These are phyloP conservation scores for Polyploca ridens DNA, from an alignment of 2,888 invertebrate species.

Conservation along the genomic window DNA sequence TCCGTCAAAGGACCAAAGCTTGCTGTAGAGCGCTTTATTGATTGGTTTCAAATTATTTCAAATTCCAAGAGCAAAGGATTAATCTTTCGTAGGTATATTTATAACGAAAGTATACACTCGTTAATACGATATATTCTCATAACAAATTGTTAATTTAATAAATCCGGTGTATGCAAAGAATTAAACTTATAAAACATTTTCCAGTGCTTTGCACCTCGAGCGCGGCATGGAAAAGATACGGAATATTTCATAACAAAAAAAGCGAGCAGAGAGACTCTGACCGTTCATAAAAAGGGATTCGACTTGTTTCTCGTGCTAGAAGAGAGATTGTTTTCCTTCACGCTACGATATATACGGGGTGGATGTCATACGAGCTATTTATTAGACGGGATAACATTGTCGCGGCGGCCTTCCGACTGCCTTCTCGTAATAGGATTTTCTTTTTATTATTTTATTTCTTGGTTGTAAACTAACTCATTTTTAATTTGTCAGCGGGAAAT, in stretches of 20 bases:
- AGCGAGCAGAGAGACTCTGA: slow-evolving; percentile 53
- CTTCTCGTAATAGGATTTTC: slow-evolving; percentile 72
- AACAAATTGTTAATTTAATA: neutral
- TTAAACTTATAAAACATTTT: slow-evolving; percentile 48
- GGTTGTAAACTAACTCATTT: slow-evolving; percentile 79
- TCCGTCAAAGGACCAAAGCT: slow-evolving; percentile 55
- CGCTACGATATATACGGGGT: slow-evolving; percentile 59
- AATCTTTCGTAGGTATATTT: neutral
- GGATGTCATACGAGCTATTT: slow-evolving; percentile 77
- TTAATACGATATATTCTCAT: neutral
- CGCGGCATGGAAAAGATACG: slow-evolving; percentile 50
- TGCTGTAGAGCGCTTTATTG: slow-evolving; percentile 42
- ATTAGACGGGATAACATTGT: slow-evolving; percentile 80
- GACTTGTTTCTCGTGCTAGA: slow-evolving; percentile 68
- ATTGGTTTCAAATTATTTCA: slow-evolving; percentile 42
- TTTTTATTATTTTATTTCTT: slow-evolving; percentile 75
- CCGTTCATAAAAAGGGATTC: slow-evolving; percentile 73
- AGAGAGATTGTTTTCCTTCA: slow-evolving; percentile 75
- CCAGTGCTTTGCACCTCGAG: slow-evolving; percentile 49
- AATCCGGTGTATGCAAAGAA: slow-evolving; percentile 22
- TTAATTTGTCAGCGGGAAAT: slow-evolving; percentile 76
- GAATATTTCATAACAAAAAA: slow-evolving; percentile 63
- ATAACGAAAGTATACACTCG: neutral
- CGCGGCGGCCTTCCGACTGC: slow-evolving; percentile 57
- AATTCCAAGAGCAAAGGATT: slow-evolving; percentile 30